A percentile compares a stretch with the other conserved stretches of the same genome.
These are phyloP conservation scores for Alca torda DNA, from an alignment of 2,797 vertebrate genomes.

Conservation along the genomic window DNA sequence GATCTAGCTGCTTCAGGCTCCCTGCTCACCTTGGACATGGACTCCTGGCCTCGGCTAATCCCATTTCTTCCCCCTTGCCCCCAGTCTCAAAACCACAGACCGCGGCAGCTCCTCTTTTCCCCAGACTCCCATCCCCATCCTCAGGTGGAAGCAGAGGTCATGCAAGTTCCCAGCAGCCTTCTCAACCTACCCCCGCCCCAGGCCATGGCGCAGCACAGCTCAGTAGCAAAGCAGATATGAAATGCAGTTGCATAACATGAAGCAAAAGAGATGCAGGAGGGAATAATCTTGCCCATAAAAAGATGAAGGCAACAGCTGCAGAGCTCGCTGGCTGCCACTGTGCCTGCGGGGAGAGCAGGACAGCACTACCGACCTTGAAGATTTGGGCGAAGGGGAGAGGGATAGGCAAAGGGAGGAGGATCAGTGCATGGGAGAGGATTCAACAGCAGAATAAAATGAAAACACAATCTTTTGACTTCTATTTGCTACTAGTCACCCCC, in stretches of 20 bases:
- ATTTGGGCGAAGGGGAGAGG: background rate
- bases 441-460: background rate
- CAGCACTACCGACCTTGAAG: background rate
- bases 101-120: background rate
- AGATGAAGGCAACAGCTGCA: background rate
- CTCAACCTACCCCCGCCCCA: background rate
- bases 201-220: background rate
- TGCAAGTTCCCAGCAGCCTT: background rate
- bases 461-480: background rate
- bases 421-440: background rate
- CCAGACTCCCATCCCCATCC: background rate
- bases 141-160: background rate
- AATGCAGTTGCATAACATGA: background rate
- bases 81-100: background rate
- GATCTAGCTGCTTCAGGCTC: background rate
- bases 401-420: background rate
- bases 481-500: background rate
- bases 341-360: background rate
- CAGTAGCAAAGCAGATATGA: background rate
- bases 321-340: background rate
- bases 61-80: background rate
- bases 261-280: background rate
- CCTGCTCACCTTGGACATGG: background rate
- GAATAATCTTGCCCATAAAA: constrained; percentile 11
- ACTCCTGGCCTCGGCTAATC: background rate